Evolutionary conservation across 1,140 invertebrate species (phyloP), one percentile per base, ranked within the genome.

Genomic region (Platyura marginata): DNA sequence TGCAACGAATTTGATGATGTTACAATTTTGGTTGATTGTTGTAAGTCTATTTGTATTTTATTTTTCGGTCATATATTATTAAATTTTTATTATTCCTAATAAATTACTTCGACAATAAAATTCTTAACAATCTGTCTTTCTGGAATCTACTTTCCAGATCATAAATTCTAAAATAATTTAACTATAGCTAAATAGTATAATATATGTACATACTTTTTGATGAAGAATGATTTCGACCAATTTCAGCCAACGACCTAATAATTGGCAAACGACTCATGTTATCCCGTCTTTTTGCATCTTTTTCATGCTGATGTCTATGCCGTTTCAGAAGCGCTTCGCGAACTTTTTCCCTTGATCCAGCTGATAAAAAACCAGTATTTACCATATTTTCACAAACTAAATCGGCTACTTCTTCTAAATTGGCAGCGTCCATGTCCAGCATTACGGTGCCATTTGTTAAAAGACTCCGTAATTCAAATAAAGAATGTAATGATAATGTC

Each of bases 201-300:
- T 22, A 16, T 19, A 22, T 40, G 36, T 48, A 81, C 86, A 86
- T 72, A 90, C 89, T 93, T 76, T 89, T 91, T 37, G 83, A 87
- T 16, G 91, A 88, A 16, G 92, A 95, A 64, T 93, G 86, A 64
- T 92, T 95, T 49, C 82, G 75, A 49, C 92, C 91, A 54, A 98
- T 98, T 56, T 98, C 94, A 16, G 93, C 90, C 47, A 98, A 68
- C 8, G 92, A 97, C 48, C 93, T 71, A 49, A 98, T 96, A 41
- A 97, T 79, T 6, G 92, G 93, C 42, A 98, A 66, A 45, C 86
- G 73, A 21, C 87, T 84, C 69, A 85, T 80, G 49, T 73, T 72
- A 39, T 82, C 75, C 54, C 84, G 82, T 48, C 78, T 77, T n/a
- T 46, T 46, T n/a, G 21, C n/a, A 22, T 52, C 53, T 51, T 75